Evolutionary conservation across 1,140 invertebrate species (phyloP).

Genomic region (Manduca sexta): DNA sequence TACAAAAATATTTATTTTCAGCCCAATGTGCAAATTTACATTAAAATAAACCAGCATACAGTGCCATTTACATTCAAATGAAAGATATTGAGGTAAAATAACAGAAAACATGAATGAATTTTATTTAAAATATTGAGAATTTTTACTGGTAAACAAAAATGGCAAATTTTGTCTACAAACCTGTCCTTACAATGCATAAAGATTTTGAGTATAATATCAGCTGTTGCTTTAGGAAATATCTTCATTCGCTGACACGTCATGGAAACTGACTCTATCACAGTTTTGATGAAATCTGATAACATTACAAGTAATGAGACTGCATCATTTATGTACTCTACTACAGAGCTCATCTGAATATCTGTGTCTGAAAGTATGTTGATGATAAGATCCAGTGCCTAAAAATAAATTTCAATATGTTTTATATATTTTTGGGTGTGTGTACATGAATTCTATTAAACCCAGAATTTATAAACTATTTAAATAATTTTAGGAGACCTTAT

Average conservation of each 20-base stretch:
- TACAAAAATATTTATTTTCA: too few relatives aligned
- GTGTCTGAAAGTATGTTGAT: conserved; percentile 22
- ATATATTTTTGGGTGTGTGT: too few relatives aligned
- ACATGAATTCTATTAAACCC: background rate
- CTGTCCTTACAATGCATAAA: conserved; percentile 58
- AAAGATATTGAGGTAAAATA: background rate
- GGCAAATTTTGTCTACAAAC: conserved; percentile 19
- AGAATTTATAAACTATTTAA: too few relatives aligned
- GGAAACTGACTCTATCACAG: conserved; percentile 26
- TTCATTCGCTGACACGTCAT: conserved; percentile 37
- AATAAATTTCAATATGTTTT: conserved; percentile 3
- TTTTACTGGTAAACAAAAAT: background rate
- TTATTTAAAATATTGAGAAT: background rate
- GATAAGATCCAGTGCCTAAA: conserved; percentile 38
- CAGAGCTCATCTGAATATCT: conserved; percentile 10
- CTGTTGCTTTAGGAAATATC: conserved; percentile 36
- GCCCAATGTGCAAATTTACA: too few relatives aligned
- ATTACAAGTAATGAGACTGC: conserved; percentile 32
- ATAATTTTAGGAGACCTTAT: too few relatives aligned
- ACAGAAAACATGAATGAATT: background rate
- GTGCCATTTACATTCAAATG: background rate
- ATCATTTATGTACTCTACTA: conserved; percentile 37
- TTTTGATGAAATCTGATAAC: conserved; percentile 38
- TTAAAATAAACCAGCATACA: background rate
- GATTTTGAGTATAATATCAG: conserved; percentile 41